Evolutionary conservation across 2,797 vertebrate genomes (phyloP), one percentile per base, ranked within the genome.

Genomic region (Crypturellus tataupa): DNA sequence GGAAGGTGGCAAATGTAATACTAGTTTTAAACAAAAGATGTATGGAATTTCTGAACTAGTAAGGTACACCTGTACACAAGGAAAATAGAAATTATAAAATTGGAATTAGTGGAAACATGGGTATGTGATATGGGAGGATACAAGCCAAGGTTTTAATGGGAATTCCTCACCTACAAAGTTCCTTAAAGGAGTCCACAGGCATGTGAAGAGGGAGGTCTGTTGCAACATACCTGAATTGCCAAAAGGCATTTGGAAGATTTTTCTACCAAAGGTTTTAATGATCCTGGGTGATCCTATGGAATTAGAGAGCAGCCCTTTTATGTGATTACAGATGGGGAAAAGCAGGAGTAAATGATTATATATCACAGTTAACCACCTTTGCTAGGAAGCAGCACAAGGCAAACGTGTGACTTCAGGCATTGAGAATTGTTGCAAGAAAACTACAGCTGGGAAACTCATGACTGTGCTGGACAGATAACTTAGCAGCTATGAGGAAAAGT

Each of bases 361-460:
- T 7, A 24, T 24, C 14, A 13, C 0, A 4, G 59, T 63, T 47
- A 2, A 17, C 7, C 27, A 23, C 12, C 63, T 82, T 69, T 69
- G 55, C 35, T 62, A 2, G 24, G 2, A 1, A 70, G 64, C 35
- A 35, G 76, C 12, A 27, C 15, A 42, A 80, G 78, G 47, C 27
- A 68, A 68, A 16, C 17, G 4, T 0, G 0, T 29, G 37, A 39
- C 13, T 46, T 77, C 4, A 27, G 51, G 15, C 67, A 8, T 40
- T 65, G 11, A 1, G 2, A 37, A 51, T 14, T 39, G 55, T 24
- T 77, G 39, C 25, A 76, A 56, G 46, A 88, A 86, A 88, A 83
- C 10, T 19, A 42, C 15, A 25, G 12, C 72, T 46, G 49, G 59
- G 63, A 59, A 49, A 14, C 63, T n/a, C n/a, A n/a, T n/a, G n/a